Percentiles rank a stretch among this genome's conserved stretches.
Evolutionary conservation across 2,113 vertebrate genomes (phyloP).

Genomic region (Micronisus gabar): DNA sequence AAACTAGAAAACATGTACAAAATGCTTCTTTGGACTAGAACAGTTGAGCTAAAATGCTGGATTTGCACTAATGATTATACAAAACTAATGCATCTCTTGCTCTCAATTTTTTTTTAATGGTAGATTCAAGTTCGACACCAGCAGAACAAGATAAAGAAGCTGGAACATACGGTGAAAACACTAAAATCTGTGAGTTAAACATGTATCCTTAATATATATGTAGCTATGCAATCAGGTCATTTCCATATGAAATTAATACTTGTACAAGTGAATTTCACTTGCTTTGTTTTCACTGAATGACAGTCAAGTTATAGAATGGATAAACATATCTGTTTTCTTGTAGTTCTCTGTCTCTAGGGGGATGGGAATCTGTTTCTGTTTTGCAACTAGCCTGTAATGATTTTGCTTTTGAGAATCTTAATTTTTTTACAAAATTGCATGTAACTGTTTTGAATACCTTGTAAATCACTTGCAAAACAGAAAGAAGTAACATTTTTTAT

Average conservation of each 20-base stretch:
- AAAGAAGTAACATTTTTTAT: background rate
- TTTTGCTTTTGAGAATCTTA: background rate
- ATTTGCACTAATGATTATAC: background rate
- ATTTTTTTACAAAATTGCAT: background rate
- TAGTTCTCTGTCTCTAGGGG: background rate
- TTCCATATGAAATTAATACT: background rate
- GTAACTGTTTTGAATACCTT: background rate
- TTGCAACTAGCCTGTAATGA: background rate
- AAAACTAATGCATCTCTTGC: background rate
- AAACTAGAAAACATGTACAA: background rate
- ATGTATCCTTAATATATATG: background rate
- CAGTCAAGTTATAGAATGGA: background rate
- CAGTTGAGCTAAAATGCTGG: background rate
- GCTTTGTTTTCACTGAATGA: background rate
- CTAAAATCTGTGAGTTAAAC: slow-evolving; percentile 68
- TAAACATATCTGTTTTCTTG: background rate
- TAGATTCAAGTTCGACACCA: slow-evolving; percentile 67
- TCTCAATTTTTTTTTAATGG: background rate
- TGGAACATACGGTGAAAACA: slow-evolving; percentile 60
- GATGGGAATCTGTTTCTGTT: background rate
- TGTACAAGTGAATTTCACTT: background rate
- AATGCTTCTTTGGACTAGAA: background rate
- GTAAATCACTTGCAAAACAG: background rate
- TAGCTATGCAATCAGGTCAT: background rate
- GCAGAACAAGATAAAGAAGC: slow-evolving; percentile 65